Percentiles rank a stretch among this genome's conserved stretches.
phyloP scores from a whole-genome alignment of 2,888 invertebrate species.

The Pristionchus fissidentatus region DNA sequence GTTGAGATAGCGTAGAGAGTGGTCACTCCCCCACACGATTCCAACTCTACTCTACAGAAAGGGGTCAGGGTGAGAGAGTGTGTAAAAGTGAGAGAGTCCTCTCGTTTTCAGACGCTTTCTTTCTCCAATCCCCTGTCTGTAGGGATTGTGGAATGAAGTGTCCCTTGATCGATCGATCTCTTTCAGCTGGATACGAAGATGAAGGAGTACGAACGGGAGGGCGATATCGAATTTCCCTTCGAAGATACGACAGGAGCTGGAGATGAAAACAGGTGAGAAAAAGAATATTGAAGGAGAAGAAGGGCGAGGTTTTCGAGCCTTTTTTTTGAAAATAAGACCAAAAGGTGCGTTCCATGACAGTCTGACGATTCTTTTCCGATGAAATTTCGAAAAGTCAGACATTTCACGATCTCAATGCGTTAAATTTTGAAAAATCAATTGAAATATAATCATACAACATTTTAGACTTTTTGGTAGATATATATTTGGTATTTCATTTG shows the following conservation, averaged over 20 bases:
- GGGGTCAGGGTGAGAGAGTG: too few species aligned
- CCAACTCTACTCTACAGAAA: too few species aligned
- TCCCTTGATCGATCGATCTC: background rate
- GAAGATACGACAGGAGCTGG: slow-evolving; percentile 73
- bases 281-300: background rate
- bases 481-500: background rate
- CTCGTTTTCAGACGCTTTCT: background rate
- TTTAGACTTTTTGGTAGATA: too few species aligned
- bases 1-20: slow-evolving; percentile 16
- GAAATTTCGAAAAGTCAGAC: too few species aligned
- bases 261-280: slow-evolving; percentile 78
- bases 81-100: too few species aligned
- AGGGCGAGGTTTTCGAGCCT: background rate
- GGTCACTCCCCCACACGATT: too few species aligned
- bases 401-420: too few species aligned
- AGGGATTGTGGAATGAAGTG: too few species aligned
- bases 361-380: too few species aligned
- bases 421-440: too few species aligned
- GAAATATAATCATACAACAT: too few species aligned
- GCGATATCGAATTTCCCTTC: slow-evolving; percentile 75
- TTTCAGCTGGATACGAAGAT: slow-evolving; percentile 62
- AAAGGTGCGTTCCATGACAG: too few species aligned
- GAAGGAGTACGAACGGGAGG: slow-evolving; percentile 69
- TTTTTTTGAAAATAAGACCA: background rate
- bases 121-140: background rate